Base-by-base conservation (phyloP, 2,888 invertebrate species). In the Lamellibrachia satsuma region DNA sequence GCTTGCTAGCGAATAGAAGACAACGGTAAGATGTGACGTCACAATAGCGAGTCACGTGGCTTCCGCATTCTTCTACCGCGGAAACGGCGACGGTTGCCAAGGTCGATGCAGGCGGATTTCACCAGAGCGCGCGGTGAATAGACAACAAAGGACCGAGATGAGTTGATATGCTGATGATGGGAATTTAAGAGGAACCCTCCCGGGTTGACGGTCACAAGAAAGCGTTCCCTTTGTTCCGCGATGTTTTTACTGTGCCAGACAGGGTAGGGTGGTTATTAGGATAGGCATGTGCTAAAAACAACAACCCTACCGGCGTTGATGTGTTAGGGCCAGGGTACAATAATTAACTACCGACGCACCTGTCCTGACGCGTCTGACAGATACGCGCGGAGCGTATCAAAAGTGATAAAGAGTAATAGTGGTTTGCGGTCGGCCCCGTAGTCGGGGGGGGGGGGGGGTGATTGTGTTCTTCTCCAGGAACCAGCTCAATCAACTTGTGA, bases 41-140 rank as follows among this genome's bases (percentile, higher is more conserved):
- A 75, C 75, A 75, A 75, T 75, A 75, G 75, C 75, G 75, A 3
- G 75, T 75, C 75, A 75, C 75, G 75, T 75, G 75, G 75, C 75
- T 75, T 75, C 75, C 75, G 75, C 75, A 75, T 75, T 75, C 75
- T 75, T 75, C 75, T 6, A 75, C 75, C 75, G 75, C 22, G 75
- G 75, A 75, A 75, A 75, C 75, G 75, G 75, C 22, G 75, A 75
- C 75, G 75, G 75, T 75, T 75, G 11, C 75, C 75, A 3, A 22
- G 75, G 75, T 22, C 22, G 75, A 22, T 22, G 75, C 15, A 4
- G n/a, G 3, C 75, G 75, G 75, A 75, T 75, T 75, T 75, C 22
- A 75, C n/a, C 75, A 3, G 4, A 22, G 22, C 4, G 75, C 75
- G 3, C 75, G 75, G 75, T 6, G 75, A 75, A 15, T 22, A 15